Percentiles rank a stretch among this genome's conserved stretches.
These are phyloP conservation scores for Gobio gobio DNA, from an alignment of 2,113 vertebrate genomes.

Conservation along the genomic window DNA sequence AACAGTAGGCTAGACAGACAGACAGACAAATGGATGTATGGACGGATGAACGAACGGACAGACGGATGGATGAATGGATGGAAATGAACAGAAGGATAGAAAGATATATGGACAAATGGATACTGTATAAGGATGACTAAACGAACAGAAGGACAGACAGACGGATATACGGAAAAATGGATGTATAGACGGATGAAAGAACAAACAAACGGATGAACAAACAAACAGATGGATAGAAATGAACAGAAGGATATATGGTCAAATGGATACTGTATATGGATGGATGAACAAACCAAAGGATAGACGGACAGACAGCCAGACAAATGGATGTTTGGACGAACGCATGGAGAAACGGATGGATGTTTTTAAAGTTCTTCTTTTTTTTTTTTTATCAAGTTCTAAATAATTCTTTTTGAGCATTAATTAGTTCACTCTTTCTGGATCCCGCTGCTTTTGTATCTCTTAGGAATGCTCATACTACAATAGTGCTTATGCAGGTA, in stretches of 20 bases:
- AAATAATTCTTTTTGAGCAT: constrained; percentile 26
- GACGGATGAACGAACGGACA: not conserved
- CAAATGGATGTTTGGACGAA: not conserved
- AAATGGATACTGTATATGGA: not conserved
- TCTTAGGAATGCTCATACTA: constrained; percentile 1
- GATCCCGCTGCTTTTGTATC: not conserved
- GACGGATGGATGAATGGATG: not conserved
- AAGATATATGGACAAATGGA: not conserved
- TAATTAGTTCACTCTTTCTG: constrained; percentile 23
- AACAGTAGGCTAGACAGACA: not conserved
- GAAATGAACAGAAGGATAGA: not conserved
- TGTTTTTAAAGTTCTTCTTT: not conserved
- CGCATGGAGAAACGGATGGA: not conserved
- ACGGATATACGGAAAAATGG: not conserved
- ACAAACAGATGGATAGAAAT: not conserved
- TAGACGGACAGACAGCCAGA: not conserved
- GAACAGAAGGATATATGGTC: not conserved
- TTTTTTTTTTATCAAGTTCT: not conserved
- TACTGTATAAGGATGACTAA: not conserved
- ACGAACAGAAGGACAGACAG: no score
- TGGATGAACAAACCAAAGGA: not conserved
- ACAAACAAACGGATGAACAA: no score
- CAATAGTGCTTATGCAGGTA: constrained; percentile 18
- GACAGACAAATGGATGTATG: no score
- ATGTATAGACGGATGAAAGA: not conserved